A percentile compares a stretch with the other conserved stretches of the same genome.
Evolutionary conservation across 2,797 vertebrate genomes (phyloP).

Genomic region (Balearica regulorum): DNA sequence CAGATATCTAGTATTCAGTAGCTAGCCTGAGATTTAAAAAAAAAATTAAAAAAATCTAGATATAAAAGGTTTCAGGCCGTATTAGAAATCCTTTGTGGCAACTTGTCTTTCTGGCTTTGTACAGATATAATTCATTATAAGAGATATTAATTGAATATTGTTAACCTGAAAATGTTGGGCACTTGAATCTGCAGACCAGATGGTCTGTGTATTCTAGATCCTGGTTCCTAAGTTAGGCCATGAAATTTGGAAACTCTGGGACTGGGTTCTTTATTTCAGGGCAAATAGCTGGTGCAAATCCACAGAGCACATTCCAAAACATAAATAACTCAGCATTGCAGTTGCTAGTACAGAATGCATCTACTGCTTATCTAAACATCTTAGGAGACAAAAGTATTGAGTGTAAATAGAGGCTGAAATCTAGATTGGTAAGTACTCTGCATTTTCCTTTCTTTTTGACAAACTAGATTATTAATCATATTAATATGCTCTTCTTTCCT

Average conservation of each 20-base stretch:
- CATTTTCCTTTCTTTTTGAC: not conserved
- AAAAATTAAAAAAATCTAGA: not conserved
- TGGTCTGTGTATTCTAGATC: not conserved
- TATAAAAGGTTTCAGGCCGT: not conserved
- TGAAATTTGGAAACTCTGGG: not conserved
- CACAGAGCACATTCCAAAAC: not conserved
- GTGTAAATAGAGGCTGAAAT: not conserved
- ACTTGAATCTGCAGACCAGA: not conserved
- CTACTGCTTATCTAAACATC: not conserved
- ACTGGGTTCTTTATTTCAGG: not conserved
- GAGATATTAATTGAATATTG: not conserved
- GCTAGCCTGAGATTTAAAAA: not conserved
- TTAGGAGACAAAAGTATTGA: not conserved
- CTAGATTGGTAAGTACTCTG: not conserved
- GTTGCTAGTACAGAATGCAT: not conserved
- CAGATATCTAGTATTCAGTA: not conserved
- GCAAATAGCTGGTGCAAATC: not conserved
- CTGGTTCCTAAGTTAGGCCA: not conserved
- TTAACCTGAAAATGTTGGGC: not conserved
- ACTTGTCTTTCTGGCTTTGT: not conserved
- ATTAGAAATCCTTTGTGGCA: not conserved
- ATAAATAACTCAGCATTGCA: not conserved
- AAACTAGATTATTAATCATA: not conserved
- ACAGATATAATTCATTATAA: not conserved
- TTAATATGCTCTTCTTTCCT: not conserved